Evolutionary conservation across 2,888 invertebrate species (phyloP).

Genomic region (Pterostichus madidus): DNA sequence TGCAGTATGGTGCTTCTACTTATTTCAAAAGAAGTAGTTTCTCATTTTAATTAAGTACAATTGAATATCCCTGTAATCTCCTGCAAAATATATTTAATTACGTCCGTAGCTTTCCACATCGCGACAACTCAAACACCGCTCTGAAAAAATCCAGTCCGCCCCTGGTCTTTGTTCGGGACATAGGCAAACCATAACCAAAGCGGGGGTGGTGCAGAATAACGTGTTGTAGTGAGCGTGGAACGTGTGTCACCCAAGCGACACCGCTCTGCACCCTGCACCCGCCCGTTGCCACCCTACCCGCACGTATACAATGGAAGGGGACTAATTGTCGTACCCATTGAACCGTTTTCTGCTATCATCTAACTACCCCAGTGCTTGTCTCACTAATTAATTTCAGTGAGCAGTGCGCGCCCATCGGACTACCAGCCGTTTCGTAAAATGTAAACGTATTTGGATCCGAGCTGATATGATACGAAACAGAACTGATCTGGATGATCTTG

Average conservation of each 20-base stretch:
- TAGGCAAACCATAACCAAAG: conserved; percentile 37
- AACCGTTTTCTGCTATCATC: conserved; percentile 59
- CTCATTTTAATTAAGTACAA: no score
- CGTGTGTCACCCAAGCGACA: conserved; percentile 35
- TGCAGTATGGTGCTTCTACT: no score
- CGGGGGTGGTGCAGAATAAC: conserved; percentile 28
- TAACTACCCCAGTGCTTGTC: conserved; percentile 62
- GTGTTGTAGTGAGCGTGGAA: conserved; percentile 16
- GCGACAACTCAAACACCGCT: no score
- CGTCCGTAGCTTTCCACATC: no score
- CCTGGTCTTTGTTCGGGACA: conserved; percentile 3
- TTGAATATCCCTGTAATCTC: no score
- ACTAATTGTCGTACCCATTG: conserved; percentile 59
- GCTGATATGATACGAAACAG: neutral
- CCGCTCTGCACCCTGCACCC: conserved; percentile 15
- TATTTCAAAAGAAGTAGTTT: no score
- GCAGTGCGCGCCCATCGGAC: conserved; percentile 40
- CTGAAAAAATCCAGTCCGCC: neutral
- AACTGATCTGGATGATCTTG: conserved; percentile 33
- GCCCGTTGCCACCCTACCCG: neutral
- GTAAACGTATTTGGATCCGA: neutral
- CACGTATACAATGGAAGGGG: conserved; percentile 55
- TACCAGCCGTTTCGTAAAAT: neutral
- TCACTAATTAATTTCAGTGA: conserved; percentile 63
- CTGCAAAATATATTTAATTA: no score